Conservation (phyloP, 2,888 invertebrate genomes). For the Papilio elwesi region DNA sequence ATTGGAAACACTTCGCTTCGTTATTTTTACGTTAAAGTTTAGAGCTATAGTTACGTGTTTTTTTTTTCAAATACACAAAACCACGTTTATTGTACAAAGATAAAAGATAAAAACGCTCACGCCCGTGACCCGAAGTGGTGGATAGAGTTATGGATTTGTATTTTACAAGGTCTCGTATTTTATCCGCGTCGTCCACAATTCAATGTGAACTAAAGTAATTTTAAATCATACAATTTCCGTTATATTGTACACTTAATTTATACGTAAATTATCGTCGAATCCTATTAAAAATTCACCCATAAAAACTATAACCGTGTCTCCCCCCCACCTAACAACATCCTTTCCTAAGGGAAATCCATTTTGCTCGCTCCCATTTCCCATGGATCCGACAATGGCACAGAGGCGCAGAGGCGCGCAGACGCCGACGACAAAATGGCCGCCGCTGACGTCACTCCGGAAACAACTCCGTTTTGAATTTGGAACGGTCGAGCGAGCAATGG, state of each 20-base stretch:
- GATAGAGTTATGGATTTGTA: background rate
- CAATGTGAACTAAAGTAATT: background rate
- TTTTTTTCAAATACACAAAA: conserved; percentile 1
- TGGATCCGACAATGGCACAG: conserved; percentile 58
- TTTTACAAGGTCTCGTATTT: background rate
- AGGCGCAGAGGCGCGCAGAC: conserved; percentile 56
- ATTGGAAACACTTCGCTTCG: conserved; percentile 27
- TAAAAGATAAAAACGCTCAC: conserved; percentile 18
- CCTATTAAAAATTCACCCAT: conserved; percentile 38
- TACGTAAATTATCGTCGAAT: background rate
- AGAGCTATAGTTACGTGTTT: conserved; percentile 12
- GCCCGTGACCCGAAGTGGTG: conserved; percentile 12
- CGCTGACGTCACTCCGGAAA: conserved; percentile 81
- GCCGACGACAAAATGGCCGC: conserved; percentile 63
- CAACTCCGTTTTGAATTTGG: conserved; percentile 83
- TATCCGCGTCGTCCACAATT: background rate
- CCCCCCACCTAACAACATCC: conserved; percentile 52
- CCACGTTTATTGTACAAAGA: conserved; percentile 7
- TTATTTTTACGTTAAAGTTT: conserved; percentile 28
- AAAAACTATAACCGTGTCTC: conserved; percentile 35
- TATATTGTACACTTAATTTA: background rate
- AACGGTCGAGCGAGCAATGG: conserved; percentile 80
- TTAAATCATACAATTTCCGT: conserved; percentile 1
- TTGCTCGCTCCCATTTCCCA: conserved; percentile 67
- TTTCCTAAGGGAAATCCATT: conserved; percentile 76